phyloP scores from a whole-genome alignment of 1,140 invertebrate species.

The Calycopis cecrops region DNA sequence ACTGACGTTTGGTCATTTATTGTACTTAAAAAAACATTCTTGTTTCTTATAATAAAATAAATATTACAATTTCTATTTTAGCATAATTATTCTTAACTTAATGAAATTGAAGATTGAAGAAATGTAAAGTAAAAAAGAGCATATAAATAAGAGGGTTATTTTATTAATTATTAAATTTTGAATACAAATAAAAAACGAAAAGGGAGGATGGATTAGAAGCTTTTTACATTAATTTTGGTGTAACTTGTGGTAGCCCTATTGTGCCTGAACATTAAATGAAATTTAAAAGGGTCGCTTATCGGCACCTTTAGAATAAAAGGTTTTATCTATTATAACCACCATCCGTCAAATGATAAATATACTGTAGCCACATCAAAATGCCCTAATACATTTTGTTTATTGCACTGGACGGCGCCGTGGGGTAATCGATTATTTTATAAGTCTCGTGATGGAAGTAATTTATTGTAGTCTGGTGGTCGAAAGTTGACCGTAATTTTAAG shows the following conservation, averaged over 20 bases:
- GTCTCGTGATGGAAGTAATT: constrained; percentile 3
- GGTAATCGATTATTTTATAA: constrained; percentile 9
- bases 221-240: background rate
- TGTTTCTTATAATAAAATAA: too few species aligned
- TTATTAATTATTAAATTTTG: too few species aligned
- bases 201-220: background rate
- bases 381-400: background rate
- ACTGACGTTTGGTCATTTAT: too few species aligned
- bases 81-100: too few species aligned
- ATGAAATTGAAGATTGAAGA: too few species aligned
- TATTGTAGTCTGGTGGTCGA: background rate
- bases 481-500: too few species aligned
- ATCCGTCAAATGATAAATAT: constrained; percentile 24
- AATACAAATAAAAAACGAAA: too few species aligned
- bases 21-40: too few species aligned
- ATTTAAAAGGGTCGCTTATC: constrained; percentile 35
- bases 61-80: too few species aligned
- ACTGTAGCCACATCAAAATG: constrained; percentile 1
- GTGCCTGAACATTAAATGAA: constrained; percentile 11
- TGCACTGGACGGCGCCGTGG: background rate
- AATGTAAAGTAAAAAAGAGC: too few species aligned
- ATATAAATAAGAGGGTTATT: too few species aligned
- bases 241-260: constrained; percentile 10
- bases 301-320: constrained; percentile 42
- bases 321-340: constrained; percentile 46